Evolutionary conservation across 2,888 invertebrate species (phyloP), one percentile per base, ranked within the genome.

Genomic region (Andrena flavipes): DNA sequence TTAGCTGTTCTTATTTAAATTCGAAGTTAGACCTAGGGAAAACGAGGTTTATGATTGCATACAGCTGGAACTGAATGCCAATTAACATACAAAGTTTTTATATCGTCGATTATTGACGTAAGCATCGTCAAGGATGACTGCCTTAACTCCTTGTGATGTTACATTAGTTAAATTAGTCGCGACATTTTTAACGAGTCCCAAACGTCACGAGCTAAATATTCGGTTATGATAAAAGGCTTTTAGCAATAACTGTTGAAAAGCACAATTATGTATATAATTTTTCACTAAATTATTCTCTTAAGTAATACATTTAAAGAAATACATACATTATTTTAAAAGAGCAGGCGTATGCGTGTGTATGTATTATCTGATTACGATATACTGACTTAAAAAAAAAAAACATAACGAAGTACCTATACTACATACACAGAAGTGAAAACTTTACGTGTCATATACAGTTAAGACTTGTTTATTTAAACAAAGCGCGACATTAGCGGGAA

Each of bases 1-100:
- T 49, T 65, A 64, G 49, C 73, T 84, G 75, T 80, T 84, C 13
- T 87, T 86, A 78, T 78, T 80, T 85, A 77, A 35, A 20, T 8
- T 74, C 74, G 56, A 23, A 42, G 42, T 42, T 42, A 42, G 42
- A 42, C 4, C 16, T 42, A 42, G 42, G 42, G 42, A 68, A 62
- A 59, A 67, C 20, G 56, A 56, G 51, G 70, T 69, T 80, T 85
- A 62, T 80, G 59, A 82, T 80, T 30, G 63, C 82, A 85, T 87
- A 84, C 72, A 80, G 84, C 87, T 88, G 87, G 84, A 82, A 79
- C 82, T 88, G 84, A 84, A 69, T 87, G 84, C 82, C 76, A 76
- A 82, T 56, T 81, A 75, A 74, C 75, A 69, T 67, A 81, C 42
- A 78, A 51, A 75, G 56, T 65, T 83, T 86, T 80, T 86, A 75